phyloP scores from a whole-genome alignment of 2,888 invertebrate genomes.

The Eulithis testata region DNA sequence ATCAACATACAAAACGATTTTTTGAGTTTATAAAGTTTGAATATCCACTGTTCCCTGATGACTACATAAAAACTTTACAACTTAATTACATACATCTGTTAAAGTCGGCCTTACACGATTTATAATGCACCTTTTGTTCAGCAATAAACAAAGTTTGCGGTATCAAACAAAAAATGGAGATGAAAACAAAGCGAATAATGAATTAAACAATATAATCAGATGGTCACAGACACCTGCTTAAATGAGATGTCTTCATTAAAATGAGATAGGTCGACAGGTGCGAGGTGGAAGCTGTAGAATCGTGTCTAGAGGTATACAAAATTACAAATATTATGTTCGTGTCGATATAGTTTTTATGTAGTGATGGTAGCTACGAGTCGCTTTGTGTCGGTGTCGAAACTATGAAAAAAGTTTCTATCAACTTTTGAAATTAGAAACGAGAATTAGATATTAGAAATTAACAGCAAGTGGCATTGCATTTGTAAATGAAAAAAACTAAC shows the following conservation, averaged over 20 bases:
- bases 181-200: constrained; percentile 82
- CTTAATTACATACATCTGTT: constrained; percentile 83
- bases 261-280: constrained; percentile 76
- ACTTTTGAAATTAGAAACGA: neutral
- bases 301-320: constrained; percentile 4
- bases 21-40: constrained; percentile 47
- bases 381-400: constrained; percentile 3
- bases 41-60: constrained; percentile 55
- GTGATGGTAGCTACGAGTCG: constrained; percentile 1
- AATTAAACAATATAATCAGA: constrained; percentile 80
- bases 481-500: neutral
- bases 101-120: constrained; percentile 71
- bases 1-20: constrained; percentile 41
- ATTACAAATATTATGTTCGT: constrained; percentile 38
- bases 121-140: constrained; percentile 73
- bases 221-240: constrained; percentile 72
- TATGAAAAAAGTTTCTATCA: neutral
- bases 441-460: neutral
- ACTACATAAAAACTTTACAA: constrained; percentile 72
- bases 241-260: constrained; percentile 81
- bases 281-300: constrained; percentile 61
- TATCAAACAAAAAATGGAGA: constrained; percentile 55
- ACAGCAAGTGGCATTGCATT: neutral
- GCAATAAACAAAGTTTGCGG: constrained; percentile 79
- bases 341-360: constrained; percentile 48